A percentile compares a stretch with the other conserved stretches of the same genome.
Evolutionary conservation across 2,797 vertebrate species (phyloP).

Genomic region (Alosa sapidissima): DNA sequence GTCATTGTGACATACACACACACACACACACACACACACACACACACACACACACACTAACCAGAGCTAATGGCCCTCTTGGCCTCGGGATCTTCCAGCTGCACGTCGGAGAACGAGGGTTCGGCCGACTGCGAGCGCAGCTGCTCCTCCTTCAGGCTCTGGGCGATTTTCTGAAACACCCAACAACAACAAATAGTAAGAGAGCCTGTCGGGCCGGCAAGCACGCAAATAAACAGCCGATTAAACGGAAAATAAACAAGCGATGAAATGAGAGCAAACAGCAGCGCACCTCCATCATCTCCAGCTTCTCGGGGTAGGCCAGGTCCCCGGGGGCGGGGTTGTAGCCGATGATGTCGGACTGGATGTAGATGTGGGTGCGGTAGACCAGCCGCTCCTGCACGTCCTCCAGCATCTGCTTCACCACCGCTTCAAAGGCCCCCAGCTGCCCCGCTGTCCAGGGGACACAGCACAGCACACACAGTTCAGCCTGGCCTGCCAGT

Average conservation of each 20-base stretch:
- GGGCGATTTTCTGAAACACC: conserved; percentile 87
- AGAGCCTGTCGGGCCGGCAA: too few relatives aligned
- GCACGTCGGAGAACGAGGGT: conserved; percentile 86
- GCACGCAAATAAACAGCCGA: neutral
- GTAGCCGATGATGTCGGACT: conserved; percentile 93
- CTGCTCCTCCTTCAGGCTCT: conserved; percentile 95
- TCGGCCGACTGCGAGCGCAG: conserved; percentile 79
- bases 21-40: neutral
- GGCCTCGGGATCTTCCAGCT: conserved; percentile 80
- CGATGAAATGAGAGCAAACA: neutral
- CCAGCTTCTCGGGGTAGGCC: conserved; percentile 95
- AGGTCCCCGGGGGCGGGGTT: conserved; percentile 94
- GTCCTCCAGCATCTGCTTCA: conserved; percentile 98
- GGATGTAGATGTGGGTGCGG: conserved; percentile 96
- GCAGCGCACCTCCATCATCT: conserved; percentile 93
- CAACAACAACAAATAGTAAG: neutral
- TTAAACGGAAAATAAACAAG: neutral
- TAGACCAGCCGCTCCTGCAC: conserved; percentile 97
- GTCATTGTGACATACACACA: neutral
- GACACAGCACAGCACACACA: conserved; percentile 9
- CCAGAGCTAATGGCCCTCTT: conserved; percentile 79
- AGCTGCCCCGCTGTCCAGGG: conserved; percentile 79
- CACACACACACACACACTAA: conserved; percentile 47
- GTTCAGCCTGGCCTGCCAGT: neutral
- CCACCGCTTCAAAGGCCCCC: conserved; percentile 88